These are phyloP conservation scores for Columba livia DNA, from an alignment of 2,113 vertebrate species.

Conservation along the genomic window DNA sequence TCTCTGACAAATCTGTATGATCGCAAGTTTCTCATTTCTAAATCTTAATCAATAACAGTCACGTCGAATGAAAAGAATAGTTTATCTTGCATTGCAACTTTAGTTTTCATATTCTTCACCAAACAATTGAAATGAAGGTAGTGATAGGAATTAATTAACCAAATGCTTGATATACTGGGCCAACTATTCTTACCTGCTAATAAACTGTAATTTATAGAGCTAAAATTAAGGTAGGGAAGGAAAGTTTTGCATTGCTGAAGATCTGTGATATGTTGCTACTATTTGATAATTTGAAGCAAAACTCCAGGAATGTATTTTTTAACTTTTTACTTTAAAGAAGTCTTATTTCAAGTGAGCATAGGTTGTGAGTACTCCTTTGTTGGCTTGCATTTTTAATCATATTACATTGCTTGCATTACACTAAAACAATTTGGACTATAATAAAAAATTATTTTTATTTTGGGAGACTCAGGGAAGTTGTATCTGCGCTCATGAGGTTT, in stretches of 20 bases:
- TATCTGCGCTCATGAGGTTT: background rate
- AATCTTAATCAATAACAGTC: background rate
- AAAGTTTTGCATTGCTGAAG: background rate
- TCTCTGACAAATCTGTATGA: background rate
- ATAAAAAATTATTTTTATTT: background rate
- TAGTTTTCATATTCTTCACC: background rate
- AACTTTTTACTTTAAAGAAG: background rate
- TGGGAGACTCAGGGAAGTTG: background rate
- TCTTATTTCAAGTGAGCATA: background rate
- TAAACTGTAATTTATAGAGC: background rate
- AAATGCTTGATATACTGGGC: background rate
- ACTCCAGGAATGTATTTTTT: background rate
- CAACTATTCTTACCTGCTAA: background rate
- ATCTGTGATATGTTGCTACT: background rate
- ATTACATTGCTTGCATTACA: background rate
- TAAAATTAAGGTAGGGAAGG: background rate
- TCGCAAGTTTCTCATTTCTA: background rate
- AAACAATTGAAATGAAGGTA: background rate
- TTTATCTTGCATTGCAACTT: background rate
- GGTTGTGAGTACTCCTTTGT: background rate
- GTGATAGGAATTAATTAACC: background rate
- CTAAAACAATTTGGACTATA: background rate
- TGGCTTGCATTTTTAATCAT: background rate
- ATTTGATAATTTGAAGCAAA: background rate
- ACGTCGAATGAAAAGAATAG: background rate